Evolutionary conservation across 2,888 invertebrate genomes (phyloP), one percentile per base, ranked within the genome.

Genomic region (Drosophila kanekoi): DNA sequence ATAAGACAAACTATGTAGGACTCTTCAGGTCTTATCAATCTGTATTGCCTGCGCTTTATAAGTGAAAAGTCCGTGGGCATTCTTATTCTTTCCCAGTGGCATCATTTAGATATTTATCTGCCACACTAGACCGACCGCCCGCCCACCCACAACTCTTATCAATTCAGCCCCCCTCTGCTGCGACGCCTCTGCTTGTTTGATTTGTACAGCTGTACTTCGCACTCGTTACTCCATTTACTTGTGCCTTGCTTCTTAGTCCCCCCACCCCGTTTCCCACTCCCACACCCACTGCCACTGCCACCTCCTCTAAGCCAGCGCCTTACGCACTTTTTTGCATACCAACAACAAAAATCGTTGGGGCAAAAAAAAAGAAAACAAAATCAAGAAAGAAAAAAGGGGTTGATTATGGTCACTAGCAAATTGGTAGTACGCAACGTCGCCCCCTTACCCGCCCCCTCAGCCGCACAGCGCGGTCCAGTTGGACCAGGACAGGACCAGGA

Each of bases 391-490:
- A 59, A 79, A 86, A 84, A 84, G 87, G 84, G 84, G 84, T 84
- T 84, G 84, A 84, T 84, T 86, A 86, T 84, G 84, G 87, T 84
- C 84, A 84, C 84, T 84, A 76, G 84, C 79, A 86, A 84, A 86
- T 84, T 86, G 87, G 78, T 85, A 80, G 81, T 72, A 85, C 77
- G 70, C 51, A 60, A n/a, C 43, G 51, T 28, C 49, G 18, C 48
- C 48, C 47, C 28, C 38, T 13, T 13, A 18, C 28, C 33, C 20
- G 1, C 14, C 38, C 10, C 23, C 35, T 18, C 35, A 1, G 43
- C 38, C 45, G 5, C 38, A 11, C 63, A 35, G 40, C 43, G 44
- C 28, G 52, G 54, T 48, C 54, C 47, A 47, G 45, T 23, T 20
- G 57, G 47, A 44, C 16, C 14, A 37, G 59, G 54, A 33, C 56